A percentile compares a stretch with the other conserved stretches of the same genome.
phyloP scores from a whole-genome alignment of 2,888 invertebrate genomes.

The Glyphotaelius pellucidus region DNA sequence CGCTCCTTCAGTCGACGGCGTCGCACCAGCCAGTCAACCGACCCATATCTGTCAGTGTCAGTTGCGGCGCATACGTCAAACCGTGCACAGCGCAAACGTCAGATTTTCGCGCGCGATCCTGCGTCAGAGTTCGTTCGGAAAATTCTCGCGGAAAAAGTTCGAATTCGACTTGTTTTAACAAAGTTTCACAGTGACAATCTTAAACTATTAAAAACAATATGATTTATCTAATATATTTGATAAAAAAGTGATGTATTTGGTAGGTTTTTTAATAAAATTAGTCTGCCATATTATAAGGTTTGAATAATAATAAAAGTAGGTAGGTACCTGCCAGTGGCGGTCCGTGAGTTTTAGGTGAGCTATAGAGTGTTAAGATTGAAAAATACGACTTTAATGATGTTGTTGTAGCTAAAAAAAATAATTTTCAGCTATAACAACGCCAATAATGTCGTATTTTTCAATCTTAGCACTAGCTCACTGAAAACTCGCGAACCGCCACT shows the following conservation, averaged over 20 bases:
- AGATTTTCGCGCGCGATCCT: background rate
- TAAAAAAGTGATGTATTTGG: background rate
- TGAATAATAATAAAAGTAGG: background rate
- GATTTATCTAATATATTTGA: background rate
- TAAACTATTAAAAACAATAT: background rate
- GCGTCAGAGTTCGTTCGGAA: background rate
- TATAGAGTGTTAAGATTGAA: too few relatives aligned
- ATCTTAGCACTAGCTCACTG: too few relatives aligned
- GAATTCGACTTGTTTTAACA: background rate
- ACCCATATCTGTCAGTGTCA: background rate
- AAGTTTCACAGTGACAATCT: background rate
- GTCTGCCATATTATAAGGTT: background rate
- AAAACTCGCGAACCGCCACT: too few relatives aligned
- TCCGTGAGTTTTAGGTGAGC: too few relatives aligned
- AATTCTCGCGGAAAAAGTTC: background rate
- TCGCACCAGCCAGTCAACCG: background rate
- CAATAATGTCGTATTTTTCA: too few relatives aligned
- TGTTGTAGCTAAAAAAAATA: too few relatives aligned
- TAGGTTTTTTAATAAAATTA: background rate
- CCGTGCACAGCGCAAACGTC: conserved; percentile 28
- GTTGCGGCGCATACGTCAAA: conserved; percentile 8
- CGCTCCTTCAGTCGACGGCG: conserved; percentile 2
- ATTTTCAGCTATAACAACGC: too few relatives aligned
- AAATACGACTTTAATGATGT: too few relatives aligned
- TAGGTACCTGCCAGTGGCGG: too few relatives aligned